Conservation (phyloP, 2,113 vertebrate species). For the Oreotrochilus melanogaster region DNA sequence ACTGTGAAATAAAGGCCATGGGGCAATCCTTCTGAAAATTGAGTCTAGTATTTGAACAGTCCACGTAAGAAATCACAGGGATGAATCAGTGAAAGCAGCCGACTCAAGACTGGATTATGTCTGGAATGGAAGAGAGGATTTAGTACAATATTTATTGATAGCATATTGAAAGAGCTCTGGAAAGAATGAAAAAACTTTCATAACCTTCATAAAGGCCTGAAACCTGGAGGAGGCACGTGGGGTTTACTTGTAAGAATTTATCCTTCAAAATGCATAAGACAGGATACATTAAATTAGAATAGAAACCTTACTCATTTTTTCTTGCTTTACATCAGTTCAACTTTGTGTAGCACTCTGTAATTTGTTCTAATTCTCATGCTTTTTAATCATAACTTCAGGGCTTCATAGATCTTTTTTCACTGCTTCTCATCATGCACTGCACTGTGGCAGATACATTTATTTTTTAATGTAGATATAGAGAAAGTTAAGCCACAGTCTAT, state of each 20-base stretch:
- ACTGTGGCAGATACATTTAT: background rate
- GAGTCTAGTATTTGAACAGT: background rate
- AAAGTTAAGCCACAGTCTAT: background rate
- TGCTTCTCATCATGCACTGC: background rate
- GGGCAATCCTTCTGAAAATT: background rate
- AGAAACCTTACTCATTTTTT: background rate
- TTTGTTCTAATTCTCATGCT: background rate
- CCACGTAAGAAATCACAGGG: background rate
- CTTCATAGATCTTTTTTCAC: background rate
- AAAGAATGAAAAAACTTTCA: background rate
- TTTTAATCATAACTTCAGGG: background rate
- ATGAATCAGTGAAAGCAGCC: background rate
- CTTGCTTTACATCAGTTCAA: background rate
- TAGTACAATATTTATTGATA: background rate
- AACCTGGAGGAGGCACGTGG: background rate
- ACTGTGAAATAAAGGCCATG: background rate
- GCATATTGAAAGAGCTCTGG: background rate
- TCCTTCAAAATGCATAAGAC: background rate
- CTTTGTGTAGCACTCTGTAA: background rate
- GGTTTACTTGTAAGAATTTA: background rate
- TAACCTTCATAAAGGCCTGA: background rate
- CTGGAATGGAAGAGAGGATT: background rate
- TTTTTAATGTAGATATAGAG: background rate
- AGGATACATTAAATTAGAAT: background rate
- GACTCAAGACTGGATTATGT: background rate